Conservation (phyloP, 2,797 vertebrate species). For the Dicrostonyx torquatus region DNA sequence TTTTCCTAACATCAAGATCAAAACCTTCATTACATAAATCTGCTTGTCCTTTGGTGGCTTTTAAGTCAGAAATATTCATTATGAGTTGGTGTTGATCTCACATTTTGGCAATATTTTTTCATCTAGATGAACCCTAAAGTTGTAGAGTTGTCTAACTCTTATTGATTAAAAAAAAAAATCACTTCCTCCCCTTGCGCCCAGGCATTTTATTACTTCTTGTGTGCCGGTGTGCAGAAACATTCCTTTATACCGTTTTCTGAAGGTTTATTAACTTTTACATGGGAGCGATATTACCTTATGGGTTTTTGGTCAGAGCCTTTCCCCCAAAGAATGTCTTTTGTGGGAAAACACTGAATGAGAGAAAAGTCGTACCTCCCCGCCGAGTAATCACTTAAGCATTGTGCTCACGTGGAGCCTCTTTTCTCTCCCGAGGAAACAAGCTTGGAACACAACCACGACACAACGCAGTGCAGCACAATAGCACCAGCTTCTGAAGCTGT, state of each 20-base stretch:
- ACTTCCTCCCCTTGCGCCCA: neutral
- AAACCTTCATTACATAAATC: conserved; percentile 71
- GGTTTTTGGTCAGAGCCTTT: conserved; percentile 48
- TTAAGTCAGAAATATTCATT: conserved; percentile 66
- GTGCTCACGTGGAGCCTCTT: neutral
- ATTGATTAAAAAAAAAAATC: conserved; percentile 22
- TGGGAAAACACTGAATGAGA: conserved; percentile 50
- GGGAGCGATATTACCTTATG: conserved; percentile 11
- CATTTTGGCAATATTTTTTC: conserved; percentile 61
- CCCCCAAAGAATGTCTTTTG: conserved; percentile 49
- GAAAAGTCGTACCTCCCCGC: neutral
- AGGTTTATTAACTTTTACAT: conserved; percentile 58
- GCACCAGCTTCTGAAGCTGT: conserved; percentile 31
- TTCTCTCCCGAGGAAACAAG: conserved; percentile 4
- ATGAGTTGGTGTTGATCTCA: conserved; percentile 33
- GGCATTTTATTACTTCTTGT: conserved; percentile 9
- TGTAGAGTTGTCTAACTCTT: conserved; percentile 32
- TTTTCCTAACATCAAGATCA: conserved; percentile 63
- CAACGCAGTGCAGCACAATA: neutral
- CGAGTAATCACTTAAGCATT: neutral
- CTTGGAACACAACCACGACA: neutral
- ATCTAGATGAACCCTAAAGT: conserved; percentile 37
- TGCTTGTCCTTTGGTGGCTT: conserved; percentile 66
- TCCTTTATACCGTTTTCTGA: conserved; percentile 45
- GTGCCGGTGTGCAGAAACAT: neutral